phyloP scores from a whole-genome alignment of 2,113 vertebrate genomes.

The Anser brachyrhynchus region DNA sequence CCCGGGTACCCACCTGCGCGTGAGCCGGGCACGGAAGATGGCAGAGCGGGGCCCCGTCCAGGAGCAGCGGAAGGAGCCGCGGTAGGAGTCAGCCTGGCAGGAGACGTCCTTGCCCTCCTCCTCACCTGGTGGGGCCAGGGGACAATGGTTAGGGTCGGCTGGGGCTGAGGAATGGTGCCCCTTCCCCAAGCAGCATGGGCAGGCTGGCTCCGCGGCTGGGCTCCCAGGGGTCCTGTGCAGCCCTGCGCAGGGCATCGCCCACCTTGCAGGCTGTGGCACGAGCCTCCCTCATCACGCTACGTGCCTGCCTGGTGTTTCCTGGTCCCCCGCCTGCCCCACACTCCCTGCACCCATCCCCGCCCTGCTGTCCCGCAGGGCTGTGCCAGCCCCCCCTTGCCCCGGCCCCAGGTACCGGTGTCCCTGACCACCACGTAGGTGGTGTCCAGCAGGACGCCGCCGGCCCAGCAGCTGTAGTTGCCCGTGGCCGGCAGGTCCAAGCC shows the following conservation, averaged over 20 bases:
- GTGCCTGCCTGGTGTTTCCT: neutral
- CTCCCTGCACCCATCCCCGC: neutral
- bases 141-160: fast-evolving
- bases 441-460: neutral
- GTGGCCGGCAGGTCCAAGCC: slow-evolving; percentile 32
- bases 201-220: fast-evolving
- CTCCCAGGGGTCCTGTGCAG: fast-evolving
- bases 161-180: fast-evolving
- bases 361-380: fast-evolving
- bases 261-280: neutral
- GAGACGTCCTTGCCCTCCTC: neutral
- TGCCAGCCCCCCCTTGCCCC: neutral
- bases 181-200: fast-evolving
- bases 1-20: neutral
- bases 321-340: neutral
- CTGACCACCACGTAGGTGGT: slow-evolving; percentile 13
- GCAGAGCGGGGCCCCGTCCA: neutral
- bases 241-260: fast-evolving
- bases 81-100: slow-evolving; percentile 48
- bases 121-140: fast-evolving
- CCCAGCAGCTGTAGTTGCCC: slow-evolving; percentile 67
- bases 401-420: fast-evolving
- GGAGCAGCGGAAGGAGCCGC: slow-evolving; percentile 19
- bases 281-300: neutral
- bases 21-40: neutral